phyloP scores from a whole-genome alignment of 2,797 vertebrate species.

The Hirundo rustica region DNA sequence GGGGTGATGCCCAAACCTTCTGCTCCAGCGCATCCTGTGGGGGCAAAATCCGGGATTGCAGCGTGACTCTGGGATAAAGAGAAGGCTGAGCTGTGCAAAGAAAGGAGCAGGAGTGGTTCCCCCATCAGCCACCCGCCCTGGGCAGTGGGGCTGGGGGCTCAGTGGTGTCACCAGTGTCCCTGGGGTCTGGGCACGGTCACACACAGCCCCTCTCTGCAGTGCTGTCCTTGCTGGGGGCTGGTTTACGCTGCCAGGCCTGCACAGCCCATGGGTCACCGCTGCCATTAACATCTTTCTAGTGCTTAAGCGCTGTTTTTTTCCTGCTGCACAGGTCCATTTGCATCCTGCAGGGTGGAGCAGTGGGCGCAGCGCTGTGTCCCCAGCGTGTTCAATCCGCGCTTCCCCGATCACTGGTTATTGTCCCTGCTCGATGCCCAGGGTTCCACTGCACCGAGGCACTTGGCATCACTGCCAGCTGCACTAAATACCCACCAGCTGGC shows the following conservation, averaged over 20 bases:
- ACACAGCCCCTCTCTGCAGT: neutral
- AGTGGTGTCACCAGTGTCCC: neutral
- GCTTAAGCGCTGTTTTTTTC: neutral
- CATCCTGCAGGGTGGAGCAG: neutral
- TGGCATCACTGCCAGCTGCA: neutral
- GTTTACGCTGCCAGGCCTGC: neutral
- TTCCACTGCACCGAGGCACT: neutral
- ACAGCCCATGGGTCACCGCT: neutral
- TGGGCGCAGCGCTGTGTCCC: neutral
- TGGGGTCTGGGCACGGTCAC: neutral
- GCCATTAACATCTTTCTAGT: neutral
- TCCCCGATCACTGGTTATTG: constrained; percentile 26
- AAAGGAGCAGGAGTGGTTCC: fast-evolving
- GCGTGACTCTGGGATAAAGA: fast-evolving
- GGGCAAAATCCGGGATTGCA: fast-evolving
- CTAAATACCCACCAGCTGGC: constrained; percentile 1
- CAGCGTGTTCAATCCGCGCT: neutral
- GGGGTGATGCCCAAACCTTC: neutral
- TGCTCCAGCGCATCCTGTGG: neutral
- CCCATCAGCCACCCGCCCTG: too few relatives aligned
- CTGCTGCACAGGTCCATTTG: neutral
- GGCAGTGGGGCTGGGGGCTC: neutral
- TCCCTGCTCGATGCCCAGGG: constrained; percentile 25
- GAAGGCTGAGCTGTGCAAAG: neutral
- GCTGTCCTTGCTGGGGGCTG: neutral